Evolutionary conservation across 2,113 vertebrate genomes (phyloP).

Genomic region (Scatophagus argus): DNA sequence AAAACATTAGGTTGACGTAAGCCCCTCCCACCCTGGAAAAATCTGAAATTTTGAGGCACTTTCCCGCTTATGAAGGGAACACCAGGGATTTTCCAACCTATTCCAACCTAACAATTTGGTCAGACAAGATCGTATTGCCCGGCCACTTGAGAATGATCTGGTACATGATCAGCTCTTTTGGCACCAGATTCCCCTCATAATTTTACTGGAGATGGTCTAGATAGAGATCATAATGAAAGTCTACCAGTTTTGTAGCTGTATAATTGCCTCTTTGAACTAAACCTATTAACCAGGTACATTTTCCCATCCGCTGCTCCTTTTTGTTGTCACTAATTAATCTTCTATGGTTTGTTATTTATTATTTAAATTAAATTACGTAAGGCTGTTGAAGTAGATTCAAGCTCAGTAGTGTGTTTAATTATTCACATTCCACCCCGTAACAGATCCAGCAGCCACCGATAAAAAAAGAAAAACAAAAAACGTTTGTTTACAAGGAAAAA

Average conservation of each 20-base stretch:
- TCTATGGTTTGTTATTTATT: constrained; percentile 40
- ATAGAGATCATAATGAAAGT: constrained; percentile 13
- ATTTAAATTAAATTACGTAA: constrained; percentile 63
- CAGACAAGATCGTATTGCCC: too few species aligned
- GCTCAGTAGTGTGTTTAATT: constrained; percentile 62
- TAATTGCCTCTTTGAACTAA: constrained; percentile 37
- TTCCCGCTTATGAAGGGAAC: too few species aligned
- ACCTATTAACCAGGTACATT: constrained; percentile 1
- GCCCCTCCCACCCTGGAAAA: too few species aligned
- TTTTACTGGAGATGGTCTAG: background rate
- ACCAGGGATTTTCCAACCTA: too few species aligned
- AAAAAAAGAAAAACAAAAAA: constrained; percentile 49
- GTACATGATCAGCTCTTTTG: constrained; percentile 34
- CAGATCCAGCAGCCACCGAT: constrained; percentile 35
- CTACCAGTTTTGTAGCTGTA: background rate
- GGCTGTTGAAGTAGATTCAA: constrained; percentile 44
- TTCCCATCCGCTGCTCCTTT: constrained; percentile 11
- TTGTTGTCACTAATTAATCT: constrained; percentile 37
- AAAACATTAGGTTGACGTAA: too few species aligned
- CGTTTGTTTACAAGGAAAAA: constrained; percentile 58
- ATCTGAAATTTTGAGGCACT: too few species aligned
- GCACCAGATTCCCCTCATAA: constrained; percentile 33
- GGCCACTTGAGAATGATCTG: constrained; percentile 42
- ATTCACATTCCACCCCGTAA: constrained; percentile 47
- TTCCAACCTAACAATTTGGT: too few species aligned